phyloP scores from a whole-genome alignment of 2,888 invertebrate species.

The Halictus ligatus region DNA sequence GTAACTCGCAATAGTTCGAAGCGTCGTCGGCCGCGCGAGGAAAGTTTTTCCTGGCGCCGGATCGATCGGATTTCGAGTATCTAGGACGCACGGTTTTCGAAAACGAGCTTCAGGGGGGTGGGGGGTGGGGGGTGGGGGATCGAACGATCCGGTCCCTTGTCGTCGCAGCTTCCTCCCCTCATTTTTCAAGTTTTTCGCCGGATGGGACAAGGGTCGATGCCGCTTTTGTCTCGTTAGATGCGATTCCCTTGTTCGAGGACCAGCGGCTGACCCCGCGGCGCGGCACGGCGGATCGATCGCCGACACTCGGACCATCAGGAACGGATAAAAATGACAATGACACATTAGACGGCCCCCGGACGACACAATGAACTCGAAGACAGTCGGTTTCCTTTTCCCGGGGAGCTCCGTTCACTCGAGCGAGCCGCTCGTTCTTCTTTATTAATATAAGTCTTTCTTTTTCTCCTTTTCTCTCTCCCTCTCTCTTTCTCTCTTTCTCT shows the following conservation, averaged over 20 bases:
- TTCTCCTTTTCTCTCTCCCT: not conserved
- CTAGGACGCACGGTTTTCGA: not conserved
- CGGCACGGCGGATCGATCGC: slow-evolving; percentile 47
- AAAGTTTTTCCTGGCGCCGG: not conserved
- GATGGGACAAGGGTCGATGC: slow-evolving; percentile 1
- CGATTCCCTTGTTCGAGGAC: slow-evolving; percentile 28
- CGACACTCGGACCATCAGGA: slow-evolving; percentile 28
- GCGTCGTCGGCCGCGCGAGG: not conserved
- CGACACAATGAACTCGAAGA: slow-evolving; percentile 15
- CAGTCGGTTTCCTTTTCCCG: not conserved
- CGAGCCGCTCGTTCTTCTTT: slow-evolving; percentile 8
- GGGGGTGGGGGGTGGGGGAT: not conserved
- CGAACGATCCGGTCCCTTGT: not conserved
- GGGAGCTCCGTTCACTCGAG: not conserved
- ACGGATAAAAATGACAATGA: slow-evolving; percentile 62
- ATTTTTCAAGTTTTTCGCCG: slow-evolving; percentile 30
- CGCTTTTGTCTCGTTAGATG: slow-evolving; percentile 28
- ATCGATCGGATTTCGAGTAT: not conserved
- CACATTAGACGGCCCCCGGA: slow-evolving; percentile 39
- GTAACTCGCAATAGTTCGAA: not conserved
- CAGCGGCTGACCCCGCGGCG: not conserved
- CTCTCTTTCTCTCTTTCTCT: not conserved
- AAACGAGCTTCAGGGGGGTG: not conserved
- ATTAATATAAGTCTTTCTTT: not conserved
- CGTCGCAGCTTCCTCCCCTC: slow-evolving; percentile 20